Evolutionary conservation across 2,888 invertebrate species (phyloP), one percentile per base, ranked within the genome.

Genomic region (Temnothorax unifasciatus): DNA sequence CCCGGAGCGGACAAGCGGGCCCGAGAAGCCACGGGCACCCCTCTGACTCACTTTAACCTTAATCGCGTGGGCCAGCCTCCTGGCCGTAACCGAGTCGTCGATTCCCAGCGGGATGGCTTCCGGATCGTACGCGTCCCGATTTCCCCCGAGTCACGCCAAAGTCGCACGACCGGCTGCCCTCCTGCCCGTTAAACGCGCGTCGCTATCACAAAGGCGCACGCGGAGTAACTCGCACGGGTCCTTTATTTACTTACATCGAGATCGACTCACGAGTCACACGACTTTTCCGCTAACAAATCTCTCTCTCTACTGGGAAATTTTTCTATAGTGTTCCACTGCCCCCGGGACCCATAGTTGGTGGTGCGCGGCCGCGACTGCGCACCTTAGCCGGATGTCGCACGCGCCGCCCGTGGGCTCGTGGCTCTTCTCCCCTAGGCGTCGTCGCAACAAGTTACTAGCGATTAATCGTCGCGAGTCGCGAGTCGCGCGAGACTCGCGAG

Each of bases 251-350:
- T 93, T 92, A 93, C 76, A 18, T 76, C 93, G 92, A 92, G 89
- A 29, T 76, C 93, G 92, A 92, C 90, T 88, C 85, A 92, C 89
- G 38, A 38, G 8, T 38, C 38, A 9, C 41, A 41, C 41, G 89
- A 93, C 92, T 93, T 92, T 92, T 93, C 90, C 93, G 93, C 93
- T 91, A 93, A 91, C 89, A 90, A 90, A 47, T 87, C 90, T 92
- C 92, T 93, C 71, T 92, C 92, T 93, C 69, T 92, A 93, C 93
- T 93, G 93, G 93, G 92, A 92, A 93, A 92, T 93, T 93, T 93
- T 93, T 93, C 89, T 92, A 89, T 88, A 87, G 83, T 86, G 83
- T 84, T 84, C 68, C 41, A 50, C 71, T 15, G 13, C 47, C 52
- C 21, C 38, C 85, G 83, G 86, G 90, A 88, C 86, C 86, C 25